A percentile compares a stretch with the other conserved stretches of the same genome.
These are phyloP conservation scores for Tragopan temminckii DNA, from an alignment of 2,797 vertebrate genomes.

Conservation along the genomic window DNA sequence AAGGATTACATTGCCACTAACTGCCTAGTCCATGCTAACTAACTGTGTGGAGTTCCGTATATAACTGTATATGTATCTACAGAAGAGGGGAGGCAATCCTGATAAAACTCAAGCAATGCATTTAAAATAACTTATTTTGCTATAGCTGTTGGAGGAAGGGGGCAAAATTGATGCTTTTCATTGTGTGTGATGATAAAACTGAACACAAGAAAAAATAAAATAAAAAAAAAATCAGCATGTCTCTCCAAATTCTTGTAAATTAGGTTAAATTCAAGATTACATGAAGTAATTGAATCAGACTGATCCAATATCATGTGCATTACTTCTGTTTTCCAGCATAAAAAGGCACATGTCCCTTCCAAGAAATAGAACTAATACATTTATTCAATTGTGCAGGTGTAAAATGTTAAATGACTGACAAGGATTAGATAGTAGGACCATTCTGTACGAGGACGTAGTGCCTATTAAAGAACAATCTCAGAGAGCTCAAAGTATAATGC, in stretches of 20 bases:
- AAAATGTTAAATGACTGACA: neutral
- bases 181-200: neutral
- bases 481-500: neutral
- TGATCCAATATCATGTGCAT: neutral
- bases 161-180: neutral
- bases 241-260: neutral
- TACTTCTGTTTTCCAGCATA: neutral
- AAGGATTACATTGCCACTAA: neutral
- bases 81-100: neutral
- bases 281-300: neutral
- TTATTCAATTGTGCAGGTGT: neutral
- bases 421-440: neutral
- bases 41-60: neutral
- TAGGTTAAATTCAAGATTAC: neutral
- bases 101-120: neutral
- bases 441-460: neutral
- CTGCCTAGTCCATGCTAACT: neutral
- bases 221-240: neutral
- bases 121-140: neutral
- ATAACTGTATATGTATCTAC: accelerated
- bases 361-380: neutral
- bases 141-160: neutral
- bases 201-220: neutral
- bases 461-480: neutral
- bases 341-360: neutral